phyloP scores from a whole-genome alignment of 1,140 invertebrate genomes.

The Onthophagus taurus region DNA sequence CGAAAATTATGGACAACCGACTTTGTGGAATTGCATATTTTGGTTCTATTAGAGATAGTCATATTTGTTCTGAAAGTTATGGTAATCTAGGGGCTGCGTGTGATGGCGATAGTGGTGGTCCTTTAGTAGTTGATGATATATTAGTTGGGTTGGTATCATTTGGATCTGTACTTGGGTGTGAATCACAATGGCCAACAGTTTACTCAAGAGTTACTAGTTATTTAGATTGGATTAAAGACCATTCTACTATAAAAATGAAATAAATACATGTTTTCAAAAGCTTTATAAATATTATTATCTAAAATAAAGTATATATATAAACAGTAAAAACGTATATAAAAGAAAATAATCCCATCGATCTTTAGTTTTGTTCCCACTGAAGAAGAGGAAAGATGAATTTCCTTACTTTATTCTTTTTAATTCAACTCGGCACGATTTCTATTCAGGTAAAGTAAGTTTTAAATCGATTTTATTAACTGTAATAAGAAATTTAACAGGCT shows the following conservation, averaged over 20 bases:
- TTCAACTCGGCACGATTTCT: too few species aligned
- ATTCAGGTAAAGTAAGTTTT: too few species aligned
- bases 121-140: constrained; percentile 53
- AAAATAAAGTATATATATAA: too few species aligned
- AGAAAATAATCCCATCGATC: too few species aligned
- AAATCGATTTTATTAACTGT: too few species aligned
- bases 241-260: constrained; percentile 31
- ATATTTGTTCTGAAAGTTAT: neutral
- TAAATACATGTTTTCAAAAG: too few species aligned
- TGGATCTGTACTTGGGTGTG: constrained; percentile 38
- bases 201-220: constrained; percentile 44
- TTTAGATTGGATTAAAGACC: constrained; percentile 42
- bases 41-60: neutral
- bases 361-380: too few species aligned
- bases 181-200: constrained; percentile 39
- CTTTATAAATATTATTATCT: too few species aligned
- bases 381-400: too few species aligned
- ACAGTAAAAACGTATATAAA: too few species aligned
- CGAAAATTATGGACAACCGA: neutral
- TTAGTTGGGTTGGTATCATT: constrained; percentile 45
- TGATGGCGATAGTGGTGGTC: constrained; percentile 78
- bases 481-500: too few species aligned
- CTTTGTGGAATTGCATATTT: neutral
- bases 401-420: too few species aligned
- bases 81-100: constrained; percentile 44